Base-by-base conservation (phyloP, 1,140 invertebrate species). In the Nomia melanderi region DNA sequence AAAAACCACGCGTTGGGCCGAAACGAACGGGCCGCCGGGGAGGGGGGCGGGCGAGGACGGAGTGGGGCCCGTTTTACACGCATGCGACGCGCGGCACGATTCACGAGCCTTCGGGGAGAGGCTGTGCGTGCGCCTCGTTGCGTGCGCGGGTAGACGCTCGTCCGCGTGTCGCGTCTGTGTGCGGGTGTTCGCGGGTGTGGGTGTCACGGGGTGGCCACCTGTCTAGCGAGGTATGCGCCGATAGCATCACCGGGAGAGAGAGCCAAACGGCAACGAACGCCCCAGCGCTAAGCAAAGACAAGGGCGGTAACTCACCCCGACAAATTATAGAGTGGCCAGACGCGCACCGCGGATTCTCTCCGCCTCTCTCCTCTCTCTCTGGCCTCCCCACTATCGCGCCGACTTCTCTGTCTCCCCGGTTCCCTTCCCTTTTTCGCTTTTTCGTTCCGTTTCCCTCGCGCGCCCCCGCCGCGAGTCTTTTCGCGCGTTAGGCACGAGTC, bases 291-390 rank as follows among this genome's bases (percentile, higher is more conserved):
- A 91, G 90, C 88, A 90, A 90, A 90, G 90, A 91, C 89, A 90
- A 90, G 86, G 86, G 87, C 90, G 90, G 88, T 91, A 91, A 91
- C 88, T 91, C 90, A 91, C 87, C 87, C 86, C 89, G 90, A 92
- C 91, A 91, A 92, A 92, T 91, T 92, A 91, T 91, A 90, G 88
- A 91, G 86, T 89, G 84, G 84, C 87, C 88, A 88, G 88, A 89
- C 88, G 88, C 88, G 88, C 88, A 86, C 82, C 89, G 88, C 82
- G 88, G 88, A 89, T 89, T 90, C 85, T 80, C 83, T 86, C 64
- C 85, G 81, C 82, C 80, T 81, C 57, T 64, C 41, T 71, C 75
- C 71, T 64, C n/a, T 70, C 44, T 64, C 71, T 41, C 29, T 62
- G 11, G 41, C 54, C 67, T 60, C 9, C 39, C 31, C 39, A 59